Conservation (phyloP, 2,888 invertebrate genomes). For the Ochropacha duplaris region DNA sequence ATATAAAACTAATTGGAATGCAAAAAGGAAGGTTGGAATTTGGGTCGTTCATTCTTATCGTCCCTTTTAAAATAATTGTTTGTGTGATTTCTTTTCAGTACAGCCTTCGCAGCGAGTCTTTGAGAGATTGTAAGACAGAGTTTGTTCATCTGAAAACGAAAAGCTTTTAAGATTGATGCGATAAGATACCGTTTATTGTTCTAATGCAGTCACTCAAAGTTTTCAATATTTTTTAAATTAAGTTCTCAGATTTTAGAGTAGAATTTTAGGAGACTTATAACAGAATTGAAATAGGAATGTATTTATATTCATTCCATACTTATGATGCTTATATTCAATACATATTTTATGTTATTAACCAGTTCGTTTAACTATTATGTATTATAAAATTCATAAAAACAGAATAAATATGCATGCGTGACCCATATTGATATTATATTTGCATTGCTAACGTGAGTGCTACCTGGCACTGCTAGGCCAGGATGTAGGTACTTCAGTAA, state of each 20-base stretch:
- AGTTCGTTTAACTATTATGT: too few relatives aligned
- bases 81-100: slow-evolving; percentile 49
- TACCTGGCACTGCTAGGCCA: not conserved
- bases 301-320: not conserved
- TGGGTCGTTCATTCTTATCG: slow-evolving; percentile 32
- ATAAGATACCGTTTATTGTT: slow-evolving; percentile 41
- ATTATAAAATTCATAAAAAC: not conserved
- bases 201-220: slow-evolving; percentile 9
- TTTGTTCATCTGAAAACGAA: slow-evolving; percentile 21
- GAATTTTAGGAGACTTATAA: too few relatives aligned
- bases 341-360: not conserved
- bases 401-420: not conserved
- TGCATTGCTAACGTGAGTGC: slow-evolving; percentile 1
- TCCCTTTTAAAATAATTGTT: slow-evolving; percentile 56
- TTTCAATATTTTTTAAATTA: too few relatives aligned
- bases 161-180: slow-evolving; percentile 41
- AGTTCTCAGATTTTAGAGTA: too few relatives aligned
- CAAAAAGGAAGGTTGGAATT: slow-evolving; percentile 34
- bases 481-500: not conserved
- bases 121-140: slow-evolving; percentile 6
- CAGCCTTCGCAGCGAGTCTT: not conserved
- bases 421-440: not conserved
- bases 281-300: not conserved
- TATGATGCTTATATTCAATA: not conserved
- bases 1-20: slow-evolving; percentile 34